These are phyloP conservation scores for Zootoca vivipara DNA, from an alignment of 2,113 vertebrate species.

Conservation along the genomic window DNA sequence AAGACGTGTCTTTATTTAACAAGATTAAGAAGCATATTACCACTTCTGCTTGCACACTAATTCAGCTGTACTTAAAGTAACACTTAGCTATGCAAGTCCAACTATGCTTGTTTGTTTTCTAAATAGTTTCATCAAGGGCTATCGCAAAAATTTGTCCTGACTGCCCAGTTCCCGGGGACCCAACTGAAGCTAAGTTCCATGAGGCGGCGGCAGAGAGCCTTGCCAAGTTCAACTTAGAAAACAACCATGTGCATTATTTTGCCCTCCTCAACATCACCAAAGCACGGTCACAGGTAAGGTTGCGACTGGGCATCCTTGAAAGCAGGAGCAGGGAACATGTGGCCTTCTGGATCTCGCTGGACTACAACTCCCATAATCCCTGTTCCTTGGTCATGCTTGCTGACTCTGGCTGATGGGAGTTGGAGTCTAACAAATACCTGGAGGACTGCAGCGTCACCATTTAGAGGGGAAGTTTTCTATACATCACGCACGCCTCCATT, in stretches of 20 bases:
- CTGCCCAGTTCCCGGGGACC: slow-evolving; percentile 41
- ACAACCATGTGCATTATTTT: slow-evolving; percentile 57
- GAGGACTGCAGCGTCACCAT: no score
- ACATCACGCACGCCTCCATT: no score
- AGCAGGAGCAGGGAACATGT: background rate
- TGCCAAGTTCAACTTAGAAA: slow-evolving; percentile 63
- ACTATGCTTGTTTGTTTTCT: background rate
- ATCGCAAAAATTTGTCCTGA: slow-evolving; percentile 36
- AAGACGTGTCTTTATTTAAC: no score
- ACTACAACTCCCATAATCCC: no score
- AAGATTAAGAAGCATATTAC: background rate
- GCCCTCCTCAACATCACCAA: slow-evolving; percentile 61
- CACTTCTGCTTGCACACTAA: background rate
- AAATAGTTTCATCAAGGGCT: slow-evolving; percentile 46
- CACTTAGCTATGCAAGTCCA: background rate
- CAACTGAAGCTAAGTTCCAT: background rate
- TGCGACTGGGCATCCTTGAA: background rate
- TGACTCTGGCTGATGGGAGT: no score
- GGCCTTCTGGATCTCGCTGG: background rate
- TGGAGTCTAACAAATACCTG: no score
- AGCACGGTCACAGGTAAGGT: slow-evolving; percentile 64
- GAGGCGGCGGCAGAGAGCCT: slow-evolving; percentile 54
- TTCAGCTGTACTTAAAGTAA: background rate
- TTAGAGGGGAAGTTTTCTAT: no score
- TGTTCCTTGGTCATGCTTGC: no score